Evolutionary conservation across 2,888 invertebrate species (phyloP), one percentile per base, ranked within the genome.

Genomic region (Acrocera orbiculus): DNA sequence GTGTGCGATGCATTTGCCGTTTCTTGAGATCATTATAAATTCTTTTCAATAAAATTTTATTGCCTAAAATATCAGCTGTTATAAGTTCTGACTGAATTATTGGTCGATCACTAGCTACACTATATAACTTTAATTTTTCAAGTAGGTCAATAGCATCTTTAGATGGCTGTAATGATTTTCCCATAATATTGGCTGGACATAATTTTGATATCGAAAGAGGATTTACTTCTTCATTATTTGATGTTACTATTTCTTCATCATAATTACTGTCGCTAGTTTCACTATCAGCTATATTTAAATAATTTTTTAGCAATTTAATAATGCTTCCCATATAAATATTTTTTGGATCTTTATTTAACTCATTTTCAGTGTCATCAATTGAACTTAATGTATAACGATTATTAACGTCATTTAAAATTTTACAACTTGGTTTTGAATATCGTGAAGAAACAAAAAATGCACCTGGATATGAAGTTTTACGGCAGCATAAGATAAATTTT

Each of bases 391-490:
- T n/a, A n/a, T n/a, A n/a, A n/a, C n/a, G n/a, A n/a, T n/a, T n/a
- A n/a, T n/a, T n/a, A n/a, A n/a, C n/a, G n/a, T n/a, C n/a, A n/a
- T n/a, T n/a, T n/a, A n/a, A n/a, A n/a, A n/a, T n/a, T 29, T 49
- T 53, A 0, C 49, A 38, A 0, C 51, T 47, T 1, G 47, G 44
- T 23, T 44, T 52, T 1, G 46, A 47, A 25, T 42, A 46, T 4
- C 44, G 45, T 4, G 17, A 35, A 8, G 26, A 15, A 26, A 27
- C 46, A 4, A 51, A 49, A 17, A 42, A 51, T 10, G 76, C 76
- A 2, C 79, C 79, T 0, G 83, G 83, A 54, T 80, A 83, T 0
- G 82, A 82, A 36, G 77, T 71, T 55, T 83, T 83, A 38, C 83
- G 66, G 1, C 51, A 48, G 82, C 83, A 85, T 2, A 85, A 59